Evolutionary conservation across 2,888 invertebrate species (phyloP).

Genomic region (Acanthosoma haemorrhoidale): DNA sequence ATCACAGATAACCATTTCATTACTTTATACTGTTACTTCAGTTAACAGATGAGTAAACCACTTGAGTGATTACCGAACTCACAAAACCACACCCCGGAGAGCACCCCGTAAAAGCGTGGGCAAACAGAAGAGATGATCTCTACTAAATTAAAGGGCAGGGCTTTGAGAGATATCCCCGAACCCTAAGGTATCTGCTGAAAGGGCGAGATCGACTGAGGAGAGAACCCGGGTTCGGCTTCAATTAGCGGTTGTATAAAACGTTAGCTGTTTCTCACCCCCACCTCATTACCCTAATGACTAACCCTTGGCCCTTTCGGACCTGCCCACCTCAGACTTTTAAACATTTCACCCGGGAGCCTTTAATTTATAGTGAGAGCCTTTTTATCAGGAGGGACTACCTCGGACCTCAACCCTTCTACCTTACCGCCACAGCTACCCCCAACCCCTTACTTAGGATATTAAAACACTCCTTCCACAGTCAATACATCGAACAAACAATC

Average conservation of each 20-base stretch:
- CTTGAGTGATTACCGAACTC: no score
- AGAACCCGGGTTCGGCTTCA: neutral
- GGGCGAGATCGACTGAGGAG: neutral
- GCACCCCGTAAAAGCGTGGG: no score
- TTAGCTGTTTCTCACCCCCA: no score
- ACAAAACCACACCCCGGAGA: neutral
- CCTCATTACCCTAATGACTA: conserved; percentile 3
- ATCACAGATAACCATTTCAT: no score
- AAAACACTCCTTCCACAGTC: no score
- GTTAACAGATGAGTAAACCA: no score
- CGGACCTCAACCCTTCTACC: no score
- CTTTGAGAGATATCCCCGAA: neutral
- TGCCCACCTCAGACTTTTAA: neutral
- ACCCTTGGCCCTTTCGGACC: neutral
- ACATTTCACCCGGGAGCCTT: neutral
- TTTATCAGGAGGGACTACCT: neutral
- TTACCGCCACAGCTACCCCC: neutral
- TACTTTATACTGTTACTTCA: no score
- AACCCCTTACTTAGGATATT: conserved; percentile 7
- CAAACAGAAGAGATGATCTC: neutral
- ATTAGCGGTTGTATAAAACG: conserved; percentile 12
- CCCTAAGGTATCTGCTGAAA: no score
- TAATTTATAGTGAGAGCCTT: neutral
- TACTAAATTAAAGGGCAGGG: conserved; percentile 2
- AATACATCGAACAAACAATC: no score